Conservation (phyloP, 2,888 invertebrate species). For the Chymomyza amoena region DNA sequence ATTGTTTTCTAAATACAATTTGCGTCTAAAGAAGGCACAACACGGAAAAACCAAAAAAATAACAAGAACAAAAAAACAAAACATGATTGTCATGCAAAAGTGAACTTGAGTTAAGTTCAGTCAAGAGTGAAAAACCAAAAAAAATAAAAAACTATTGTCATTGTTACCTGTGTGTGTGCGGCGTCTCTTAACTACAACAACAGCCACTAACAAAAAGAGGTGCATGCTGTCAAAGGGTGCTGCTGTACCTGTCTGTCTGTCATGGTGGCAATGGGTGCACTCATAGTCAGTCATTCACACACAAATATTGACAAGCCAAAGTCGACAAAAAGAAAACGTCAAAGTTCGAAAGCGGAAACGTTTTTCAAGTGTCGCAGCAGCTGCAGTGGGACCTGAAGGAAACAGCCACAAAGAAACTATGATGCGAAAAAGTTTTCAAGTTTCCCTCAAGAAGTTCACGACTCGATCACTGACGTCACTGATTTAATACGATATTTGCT, state of each 20-base stretch:
- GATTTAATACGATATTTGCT: too few species aligned
- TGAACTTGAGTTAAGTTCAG: slow-evolving; percentile 56
- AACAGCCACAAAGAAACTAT: slow-evolving; percentile 9
- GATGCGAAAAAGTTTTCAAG: too few species aligned
- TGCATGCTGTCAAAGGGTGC: neutral
- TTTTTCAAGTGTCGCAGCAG: slow-evolving; percentile 36
- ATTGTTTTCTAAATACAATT: neutral
- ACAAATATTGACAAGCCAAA: neutral
- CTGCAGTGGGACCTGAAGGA: slow-evolving; percentile 26
- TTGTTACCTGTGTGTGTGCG: slow-evolving; percentile 20
- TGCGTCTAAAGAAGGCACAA: neutral
- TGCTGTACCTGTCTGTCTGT: too few species aligned
- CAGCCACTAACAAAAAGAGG: neutral
- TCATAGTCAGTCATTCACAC: neutral
- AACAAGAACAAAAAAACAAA: slow-evolving; percentile 19
- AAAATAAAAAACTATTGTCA: slow-evolving; percentile 46
- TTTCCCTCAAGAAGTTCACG: too few species aligned
- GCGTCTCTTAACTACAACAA: slow-evolving; percentile 11
- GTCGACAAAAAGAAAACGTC: neutral
- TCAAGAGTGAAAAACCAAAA: slow-evolving; percentile 55
- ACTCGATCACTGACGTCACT: too few species aligned
- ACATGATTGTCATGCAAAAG: slow-evolving; percentile 70
- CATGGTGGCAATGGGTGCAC: neutral
- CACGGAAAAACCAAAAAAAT: neutral
- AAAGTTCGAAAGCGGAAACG: slow-evolving; percentile 47